Evolutionary conservation across 1,140 invertebrate genomes (phyloP).

Genomic region (Hyphantria cunea): DNA sequence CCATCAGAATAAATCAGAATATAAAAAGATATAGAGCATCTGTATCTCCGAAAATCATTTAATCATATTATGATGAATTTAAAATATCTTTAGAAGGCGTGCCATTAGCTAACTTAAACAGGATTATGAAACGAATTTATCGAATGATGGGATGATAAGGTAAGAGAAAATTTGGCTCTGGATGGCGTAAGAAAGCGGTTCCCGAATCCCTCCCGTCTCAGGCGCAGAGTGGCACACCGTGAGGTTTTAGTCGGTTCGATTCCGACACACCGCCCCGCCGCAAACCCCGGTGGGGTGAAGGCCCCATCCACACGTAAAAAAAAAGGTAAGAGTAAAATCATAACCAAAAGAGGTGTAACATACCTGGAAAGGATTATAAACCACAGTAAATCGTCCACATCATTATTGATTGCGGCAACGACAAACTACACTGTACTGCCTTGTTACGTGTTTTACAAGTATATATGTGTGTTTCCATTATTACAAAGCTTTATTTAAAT

Average conservation of each 20-base stretch:
- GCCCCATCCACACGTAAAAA: no score
- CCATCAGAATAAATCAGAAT: background rate
- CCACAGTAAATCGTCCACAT: conserved; percentile 41
- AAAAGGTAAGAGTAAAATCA: conserved; percentile 43
- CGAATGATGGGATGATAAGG: conserved; percentile 53
- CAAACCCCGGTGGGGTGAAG: no score
- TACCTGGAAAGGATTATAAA: conserved; percentile 56
- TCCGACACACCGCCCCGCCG: no score
- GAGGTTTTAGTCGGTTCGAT: no score
- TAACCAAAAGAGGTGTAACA: conserved; percentile 50
- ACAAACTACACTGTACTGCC: conserved; percentile 28
- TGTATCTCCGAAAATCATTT: conserved; percentile 18
- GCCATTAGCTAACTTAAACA: conserved; percentile 43
- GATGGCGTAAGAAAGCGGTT: no score
- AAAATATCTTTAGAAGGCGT: conserved; percentile 10
- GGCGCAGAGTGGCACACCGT: no score
- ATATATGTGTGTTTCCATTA: no score
- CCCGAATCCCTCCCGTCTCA: no score
- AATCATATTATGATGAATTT: conserved; percentile 32
- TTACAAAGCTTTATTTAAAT: no score
- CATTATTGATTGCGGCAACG: conserved; percentile 53
- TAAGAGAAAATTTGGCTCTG: no score
- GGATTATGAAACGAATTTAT: conserved; percentile 62
- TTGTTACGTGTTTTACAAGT: conserved; percentile 45
- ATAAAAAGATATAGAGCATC: background rate